Evolutionary conservation across 2,797 vertebrate species (phyloP).

Genomic region (Somateria mollissima): DNA sequence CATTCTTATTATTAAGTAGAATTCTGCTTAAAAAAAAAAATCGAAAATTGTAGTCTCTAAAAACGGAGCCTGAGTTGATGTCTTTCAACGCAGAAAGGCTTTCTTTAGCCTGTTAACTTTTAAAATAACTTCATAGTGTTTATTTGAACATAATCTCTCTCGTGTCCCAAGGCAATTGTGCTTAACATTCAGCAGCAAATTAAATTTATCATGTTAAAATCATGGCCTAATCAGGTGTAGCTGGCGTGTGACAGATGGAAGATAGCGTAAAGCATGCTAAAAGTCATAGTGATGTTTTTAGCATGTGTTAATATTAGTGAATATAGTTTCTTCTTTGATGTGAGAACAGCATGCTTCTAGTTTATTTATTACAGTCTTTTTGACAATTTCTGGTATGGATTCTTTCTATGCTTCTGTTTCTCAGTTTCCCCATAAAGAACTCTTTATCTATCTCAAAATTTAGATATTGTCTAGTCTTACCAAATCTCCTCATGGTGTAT

Average conservation of each 20-base stretch:
- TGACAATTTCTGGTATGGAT: not conserved
- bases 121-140: not conserved
- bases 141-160: not conserved
- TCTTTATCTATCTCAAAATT: not conserved
- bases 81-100: not conserved
- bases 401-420: not conserved
- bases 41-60: not conserved
- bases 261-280: accelerated
- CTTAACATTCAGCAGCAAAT: not conserved
- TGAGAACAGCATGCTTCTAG: not conserved
- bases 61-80: not conserved
- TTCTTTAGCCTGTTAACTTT: not conserved
- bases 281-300: not conserved
- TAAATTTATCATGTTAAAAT: not conserved
- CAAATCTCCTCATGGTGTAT: not conserved
- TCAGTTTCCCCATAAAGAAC: not conserved
- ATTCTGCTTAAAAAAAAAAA: not conserved
- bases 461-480: not conserved
- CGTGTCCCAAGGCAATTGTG: not conserved
- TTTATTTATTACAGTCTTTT: not conserved
- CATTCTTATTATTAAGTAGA: not conserved
- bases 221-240: not conserved
- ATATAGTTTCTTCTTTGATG: not conserved
- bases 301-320: not conserved
- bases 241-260: not conserved